Evolutionary conservation across 1,140 invertebrate species (phyloP), one percentile per base, ranked within the genome.

Genomic region (Galleria mellonella): DNA sequence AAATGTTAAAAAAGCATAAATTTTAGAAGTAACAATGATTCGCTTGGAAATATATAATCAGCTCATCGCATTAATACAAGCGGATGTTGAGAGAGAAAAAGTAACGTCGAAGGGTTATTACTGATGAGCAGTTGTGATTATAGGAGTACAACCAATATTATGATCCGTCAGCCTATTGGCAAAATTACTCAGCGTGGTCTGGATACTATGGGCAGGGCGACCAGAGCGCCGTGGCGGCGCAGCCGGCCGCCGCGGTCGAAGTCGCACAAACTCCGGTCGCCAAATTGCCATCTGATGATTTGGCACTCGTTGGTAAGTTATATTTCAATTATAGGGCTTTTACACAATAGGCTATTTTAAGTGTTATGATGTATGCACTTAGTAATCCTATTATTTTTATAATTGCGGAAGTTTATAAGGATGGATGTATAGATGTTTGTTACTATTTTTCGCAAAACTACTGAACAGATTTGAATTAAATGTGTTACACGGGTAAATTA

Each of bases 141-240:
- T 66, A 86, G 79, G 83, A 87, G 41, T 92, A 91, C 73, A 90
- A 87, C 44, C 89, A 90, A 58, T 92, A 92, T 73, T 92, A 92
- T 78, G 91, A 92, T 81, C 90, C 90, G n/a, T 89, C 91, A 32
- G 87, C 89, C 13, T 93, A 93, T 72, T 93, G 92, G 91, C 91
- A 93, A 74, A 92, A 92, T 83, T 92, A 92, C 63, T 86, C 83
- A 48, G 86, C 86, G 45, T 88, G 83, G 87, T 82, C 72, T 46
- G 86, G 85, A 2, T 87, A 87, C 67, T 86, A 87, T 59, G 76
- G 75, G 36, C 79, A 83, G 59, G 69, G 69, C 17, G 72, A 77
- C 6, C 61, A 69, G 42, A 42, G 39, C 9, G 61, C 66, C 7
- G 55, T 58, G 7, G 61, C 55, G 9, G 55, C 44, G 32, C 49